phyloP scores from a whole-genome alignment of 1,140 invertebrate genomes.

The Hypsibius dujardini region DNA sequence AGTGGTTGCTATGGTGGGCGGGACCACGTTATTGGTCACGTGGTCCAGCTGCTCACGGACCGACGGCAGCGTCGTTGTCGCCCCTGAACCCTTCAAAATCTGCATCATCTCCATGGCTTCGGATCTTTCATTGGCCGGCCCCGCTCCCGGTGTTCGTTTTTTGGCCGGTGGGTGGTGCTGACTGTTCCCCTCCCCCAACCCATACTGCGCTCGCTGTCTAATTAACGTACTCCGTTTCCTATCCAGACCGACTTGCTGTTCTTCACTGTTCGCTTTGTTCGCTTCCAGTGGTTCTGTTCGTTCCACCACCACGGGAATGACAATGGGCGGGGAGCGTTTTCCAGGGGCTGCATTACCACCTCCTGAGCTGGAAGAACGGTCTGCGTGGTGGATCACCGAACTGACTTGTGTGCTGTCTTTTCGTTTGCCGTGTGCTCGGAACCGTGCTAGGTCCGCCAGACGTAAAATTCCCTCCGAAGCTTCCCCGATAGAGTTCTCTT shows the following conservation, averaged over 20 bases:
- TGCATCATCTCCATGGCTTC: background rate
- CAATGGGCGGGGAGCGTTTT: background rate
- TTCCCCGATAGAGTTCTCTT: background rate
- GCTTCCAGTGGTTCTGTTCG: background rate
- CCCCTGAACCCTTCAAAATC: background rate
- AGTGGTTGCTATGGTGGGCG: too few relatives aligned
- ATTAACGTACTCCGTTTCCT: background rate
- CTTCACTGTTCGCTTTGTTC: background rate
- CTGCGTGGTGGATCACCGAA: background rate
- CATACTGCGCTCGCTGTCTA: slow-evolving; percentile 7
- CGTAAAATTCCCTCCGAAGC: background rate
- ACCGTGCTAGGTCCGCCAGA: slow-evolving; percentile 1
- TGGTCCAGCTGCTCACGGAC: background rate
- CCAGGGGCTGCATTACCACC: background rate
- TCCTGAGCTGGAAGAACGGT: background rate
- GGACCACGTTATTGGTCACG: background rate
- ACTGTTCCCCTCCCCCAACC: background rate
- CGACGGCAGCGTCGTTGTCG: background rate
- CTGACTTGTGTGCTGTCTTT: background rate
- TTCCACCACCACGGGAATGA: slow-evolving; percentile 1
- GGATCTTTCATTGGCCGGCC: background rate
- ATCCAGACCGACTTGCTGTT: background rate
- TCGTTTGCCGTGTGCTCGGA: background rate
- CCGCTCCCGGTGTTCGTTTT: background rate
- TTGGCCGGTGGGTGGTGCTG: background rate